Percentiles rank a stretch among this genome's conserved stretches.
Conservation (phyloP, 2,888 invertebrate species). For the Ethmia dodecea region DNA sequence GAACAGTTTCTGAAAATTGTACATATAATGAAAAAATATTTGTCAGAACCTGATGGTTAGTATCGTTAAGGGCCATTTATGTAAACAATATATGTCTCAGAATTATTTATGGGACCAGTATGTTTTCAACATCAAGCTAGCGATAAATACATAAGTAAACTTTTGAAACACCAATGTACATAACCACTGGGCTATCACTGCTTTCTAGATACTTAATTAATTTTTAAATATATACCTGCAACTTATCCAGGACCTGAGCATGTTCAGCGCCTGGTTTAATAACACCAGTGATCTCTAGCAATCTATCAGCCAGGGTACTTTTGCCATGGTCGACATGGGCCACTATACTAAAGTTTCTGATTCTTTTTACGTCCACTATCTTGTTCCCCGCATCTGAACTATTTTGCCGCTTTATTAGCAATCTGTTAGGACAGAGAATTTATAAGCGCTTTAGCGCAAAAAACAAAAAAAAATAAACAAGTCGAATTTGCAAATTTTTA, state of each 20-base stretch:
- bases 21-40: too few species aligned
- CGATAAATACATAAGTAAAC: too few species aligned
- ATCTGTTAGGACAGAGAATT: constrained; percentile 17
- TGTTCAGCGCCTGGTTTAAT: constrained; percentile 81
- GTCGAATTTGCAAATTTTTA: too few species aligned
- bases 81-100: too few species aligned
- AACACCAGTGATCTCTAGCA: constrained; percentile 94
- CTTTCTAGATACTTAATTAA: not conserved
- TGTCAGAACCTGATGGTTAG: too few species aligned
- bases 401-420: constrained; percentile 29
- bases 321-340: constrained; percentile 99
- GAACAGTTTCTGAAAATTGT: too few species aligned
- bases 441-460: not conserved
- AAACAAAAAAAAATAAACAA: not conserved
- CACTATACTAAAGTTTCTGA: constrained; percentile 97
- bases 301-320: constrained; percentile 95
- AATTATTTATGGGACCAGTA: too few species aligned
- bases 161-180: too few species aligned
- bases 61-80: too few species aligned
- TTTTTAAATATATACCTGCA: constrained; percentile 68
- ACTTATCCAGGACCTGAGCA: constrained; percentile 85
- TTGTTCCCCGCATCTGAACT: constrained; percentile 33
- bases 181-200: too few species aligned
- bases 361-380: constrained; percentile 54
- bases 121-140: too few species aligned